Percentiles rank a stretch among this genome's conserved stretches.
Evolutionary conservation across 2,888 invertebrate species (phyloP).

Genomic region (Pristionchus japonicus): DNA sequence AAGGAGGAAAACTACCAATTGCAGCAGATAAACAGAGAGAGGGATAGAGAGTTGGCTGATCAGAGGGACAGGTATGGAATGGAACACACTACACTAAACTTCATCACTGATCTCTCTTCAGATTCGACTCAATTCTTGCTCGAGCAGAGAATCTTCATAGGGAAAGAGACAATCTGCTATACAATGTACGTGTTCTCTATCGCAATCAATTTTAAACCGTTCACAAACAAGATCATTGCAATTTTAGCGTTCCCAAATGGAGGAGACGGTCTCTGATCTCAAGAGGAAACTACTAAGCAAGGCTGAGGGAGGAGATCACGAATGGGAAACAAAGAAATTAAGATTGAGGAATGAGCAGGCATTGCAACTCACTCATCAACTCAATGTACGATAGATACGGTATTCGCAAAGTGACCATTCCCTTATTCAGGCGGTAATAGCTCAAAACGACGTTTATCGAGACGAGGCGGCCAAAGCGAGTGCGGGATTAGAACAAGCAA

Average conservation of each 20-base stretch:
- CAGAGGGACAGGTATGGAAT: slow-evolving; percentile 62
- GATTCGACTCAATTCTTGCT: slow-evolving; percentile 65
- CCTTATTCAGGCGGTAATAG: slow-evolving; percentile 59
- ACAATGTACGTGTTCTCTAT: slow-evolving; percentile 56
- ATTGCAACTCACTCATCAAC: slow-evolving; percentile 66
- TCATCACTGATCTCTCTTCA: slow-evolving; percentile 19
- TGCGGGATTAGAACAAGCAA: slow-evolving; percentile 68
- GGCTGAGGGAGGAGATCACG: slow-evolving; percentile 59
- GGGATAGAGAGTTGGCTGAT: slow-evolving; percentile 72
- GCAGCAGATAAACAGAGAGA: slow-evolving; percentile 67
- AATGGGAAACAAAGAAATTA: slow-evolving; percentile 71
- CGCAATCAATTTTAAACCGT: neutral
- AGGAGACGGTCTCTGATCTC: slow-evolving; percentile 71
- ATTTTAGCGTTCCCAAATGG: slow-evolving; percentile 68
- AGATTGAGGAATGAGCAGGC: slow-evolving; percentile 72
- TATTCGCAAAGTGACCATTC: slow-evolving; percentile 4
- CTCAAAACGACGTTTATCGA: slow-evolving; percentile 70
- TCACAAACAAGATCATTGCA: neutral
- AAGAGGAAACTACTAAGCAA: slow-evolving; percentile 65
- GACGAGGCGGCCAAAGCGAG: slow-evolving; percentile 64
- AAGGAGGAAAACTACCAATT: slow-evolving; percentile 71
- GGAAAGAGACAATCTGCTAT: slow-evolving; percentile 63
- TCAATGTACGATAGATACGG: slow-evolving; percentile 56
- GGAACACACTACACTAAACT: neutral
- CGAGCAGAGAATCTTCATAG: slow-evolving; percentile 62